Base-by-base conservation (phyloP, 2,888 invertebrate species). In the Galeopsomyia nigrocyanea region DNA sequence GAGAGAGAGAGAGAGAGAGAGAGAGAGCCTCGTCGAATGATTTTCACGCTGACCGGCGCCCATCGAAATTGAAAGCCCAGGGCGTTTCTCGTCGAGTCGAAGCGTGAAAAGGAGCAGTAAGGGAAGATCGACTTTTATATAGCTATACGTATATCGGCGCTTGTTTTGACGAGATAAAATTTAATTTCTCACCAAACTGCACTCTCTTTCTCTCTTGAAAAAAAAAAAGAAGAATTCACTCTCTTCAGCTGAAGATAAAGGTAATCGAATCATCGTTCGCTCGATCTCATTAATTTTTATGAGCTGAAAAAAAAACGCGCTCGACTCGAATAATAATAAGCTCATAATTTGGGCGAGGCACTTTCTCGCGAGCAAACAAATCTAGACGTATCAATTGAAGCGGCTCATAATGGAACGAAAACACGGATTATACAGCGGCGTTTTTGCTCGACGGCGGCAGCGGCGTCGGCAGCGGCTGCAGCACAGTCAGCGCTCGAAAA, bases 11-110 rank as follows among this genome's bases (percentile, higher is more conserved):
- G 31, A 31, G 31, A 31, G 31, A 31, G 31, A 31, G 31, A 31
- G 39, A 39, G 13, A 39, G 13, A 39, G 39, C 26, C 22, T 17
- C 19, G 55, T 66, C 68, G 66, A 67, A 66, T 73, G 77, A 77
- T 77, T 75, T 76, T 77, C 73, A 72, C 73, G 75, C 64, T 61
- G 60, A 60, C 69, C 68, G 63, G 58, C 68, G 71, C 26, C 69
- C 68, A 68, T 75, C 72, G 76, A 77, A 78, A 78, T 78, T 78
- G 78, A 78, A 78, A 77, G 71, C 63, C 58, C 46, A 39, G 61
- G 64, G 50, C 60, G 65, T 73, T 62, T 72, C 57, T 62, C 7
- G 26, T 55, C 55, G 50, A 71, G 62, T 66, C 68, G 39, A 39
- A 68, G 63, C 63, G 63, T 68, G 65, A 73, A 73, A 68, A 68